Base-by-base conservation (phyloP, 2,113 vertebrate species). In the Neotoma lepida region DNA sequence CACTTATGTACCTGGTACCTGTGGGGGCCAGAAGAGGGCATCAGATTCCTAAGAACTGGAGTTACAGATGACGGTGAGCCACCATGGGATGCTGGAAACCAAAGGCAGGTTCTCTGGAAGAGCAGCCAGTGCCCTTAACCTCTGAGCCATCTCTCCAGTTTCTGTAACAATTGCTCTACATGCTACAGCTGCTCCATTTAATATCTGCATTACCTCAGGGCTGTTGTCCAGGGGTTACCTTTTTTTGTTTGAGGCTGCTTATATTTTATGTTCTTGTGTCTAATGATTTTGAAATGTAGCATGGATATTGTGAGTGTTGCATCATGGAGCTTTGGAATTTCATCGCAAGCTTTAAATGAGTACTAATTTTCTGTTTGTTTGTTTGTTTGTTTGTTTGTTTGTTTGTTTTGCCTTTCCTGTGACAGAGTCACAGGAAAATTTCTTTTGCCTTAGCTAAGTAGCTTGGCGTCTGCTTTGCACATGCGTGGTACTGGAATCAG, bases 211-310 rank as follows among this genome's bases (percentile, higher is more conserved):
- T 56, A 46, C 80, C 56, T 85, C 51, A 51, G 22, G 76, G 6
- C 70, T 85, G 39, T 3, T 92, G 51, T 76, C 9, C 33, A 28
- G 66, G 49, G n/a, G 64, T n/a, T 89, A 46, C 24, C 26, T 68
- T 91, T 80, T 80, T 85, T 80, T 44, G 74, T 94, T 88, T 89
- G 39, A 87, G 35, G 35, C 73, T 88, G 20, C 9, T 15, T 91
- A 64, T 9, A 49, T 73, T 94, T 91, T 90, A 44, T 58, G 10
- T 77, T 63, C 64, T 28, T 89, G 86, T 74, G 68, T 18, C 49
- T 86, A 80, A 35, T 84, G 46, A 86, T 88, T 94, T 94, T 84
- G 68, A 39, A 94, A 84, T 84, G 33, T 51, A 66, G 24, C 15
- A 44, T 78, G 4, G 14, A 68, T 44, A 91, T 89, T 92, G 35